Evolutionary conservation across 2,797 vertebrate genomes (phyloP).

Genomic region (Melanotaenia maccullochi): DNA sequence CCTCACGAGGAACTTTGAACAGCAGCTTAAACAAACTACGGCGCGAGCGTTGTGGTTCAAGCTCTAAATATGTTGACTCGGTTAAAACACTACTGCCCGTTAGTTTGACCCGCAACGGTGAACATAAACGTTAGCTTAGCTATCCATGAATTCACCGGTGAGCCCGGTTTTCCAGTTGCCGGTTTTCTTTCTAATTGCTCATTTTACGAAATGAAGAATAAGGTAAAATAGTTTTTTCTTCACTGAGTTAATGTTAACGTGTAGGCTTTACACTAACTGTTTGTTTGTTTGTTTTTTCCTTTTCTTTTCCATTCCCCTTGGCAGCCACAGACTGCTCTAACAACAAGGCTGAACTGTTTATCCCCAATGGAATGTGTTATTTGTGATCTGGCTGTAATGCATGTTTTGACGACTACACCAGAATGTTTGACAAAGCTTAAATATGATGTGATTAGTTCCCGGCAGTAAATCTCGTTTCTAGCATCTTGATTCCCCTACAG

Average conservation of each 20-base stretch:
- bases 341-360: constrained; percentile 37
- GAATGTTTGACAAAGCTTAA: neutral
- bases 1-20: constrained; percentile 15
- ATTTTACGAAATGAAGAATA: too few relatives aligned
- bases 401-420: neutral
- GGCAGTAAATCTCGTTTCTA: neutral
- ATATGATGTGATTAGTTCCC: neutral
- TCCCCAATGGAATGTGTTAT: constrained; percentile 53
- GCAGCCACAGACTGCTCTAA: neutral
- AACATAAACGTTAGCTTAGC: neutral
- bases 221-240: too few relatives aligned
- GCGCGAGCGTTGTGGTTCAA: neutral
- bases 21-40: neutral
- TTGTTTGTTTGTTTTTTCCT: too few relatives aligned
- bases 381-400: constrained; percentile 21
- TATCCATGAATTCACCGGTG: neutral
- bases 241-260: neutral
- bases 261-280: neutral
- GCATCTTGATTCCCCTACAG: neutral
- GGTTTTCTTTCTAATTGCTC: too few relatives aligned
- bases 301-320: neutral
- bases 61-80: neutral
- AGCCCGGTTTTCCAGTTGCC: neutral
- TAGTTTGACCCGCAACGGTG: neutral
- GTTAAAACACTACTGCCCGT: constrained; percentile 21